Evolutionary conservation across 2,113 vertebrate species (phyloP).

Genomic region (Tragulus kanchil): DNA sequence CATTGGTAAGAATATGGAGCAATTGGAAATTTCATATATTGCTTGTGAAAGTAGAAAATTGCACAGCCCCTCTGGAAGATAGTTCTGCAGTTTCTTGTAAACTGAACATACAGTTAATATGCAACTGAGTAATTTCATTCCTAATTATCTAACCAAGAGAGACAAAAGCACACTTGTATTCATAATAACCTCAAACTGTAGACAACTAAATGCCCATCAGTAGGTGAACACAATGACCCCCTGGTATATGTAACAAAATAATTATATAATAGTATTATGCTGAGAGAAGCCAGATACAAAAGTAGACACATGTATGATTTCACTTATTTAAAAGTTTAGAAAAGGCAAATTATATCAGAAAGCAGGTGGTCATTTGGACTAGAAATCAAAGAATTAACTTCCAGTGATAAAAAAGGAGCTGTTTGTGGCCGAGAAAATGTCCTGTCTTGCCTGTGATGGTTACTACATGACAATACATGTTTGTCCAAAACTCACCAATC

Average conservation of each 20-base stretch:
- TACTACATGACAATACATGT: neutral
- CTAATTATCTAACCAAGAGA: neutral
- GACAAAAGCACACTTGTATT: neutral
- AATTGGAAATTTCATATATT: neutral
- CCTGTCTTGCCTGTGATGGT: neutral
- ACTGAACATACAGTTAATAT: neutral
- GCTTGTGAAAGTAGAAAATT: neutral
- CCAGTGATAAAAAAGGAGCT: neutral
- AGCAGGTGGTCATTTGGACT: neutral
- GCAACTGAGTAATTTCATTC: neutral
- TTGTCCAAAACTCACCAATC: neutral
- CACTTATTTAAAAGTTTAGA: neutral
- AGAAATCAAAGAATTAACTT: neutral
- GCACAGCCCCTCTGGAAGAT: neutral
- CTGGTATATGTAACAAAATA: neutral
- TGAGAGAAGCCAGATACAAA: neutral
- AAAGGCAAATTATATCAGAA: neutral
- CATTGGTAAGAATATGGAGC: neutral
- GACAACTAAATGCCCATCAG: neutral
- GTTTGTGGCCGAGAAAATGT: neutral
- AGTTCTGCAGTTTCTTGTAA: neutral
- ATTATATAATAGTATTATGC: neutral
- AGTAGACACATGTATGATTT: neutral
- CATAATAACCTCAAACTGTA: neutral
- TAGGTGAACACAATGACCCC: neutral